These are phyloP conservation scores for Liodrosophila aerea DNA, from an alignment of 2,888 invertebrate species.

Conservation along the genomic window DNA sequence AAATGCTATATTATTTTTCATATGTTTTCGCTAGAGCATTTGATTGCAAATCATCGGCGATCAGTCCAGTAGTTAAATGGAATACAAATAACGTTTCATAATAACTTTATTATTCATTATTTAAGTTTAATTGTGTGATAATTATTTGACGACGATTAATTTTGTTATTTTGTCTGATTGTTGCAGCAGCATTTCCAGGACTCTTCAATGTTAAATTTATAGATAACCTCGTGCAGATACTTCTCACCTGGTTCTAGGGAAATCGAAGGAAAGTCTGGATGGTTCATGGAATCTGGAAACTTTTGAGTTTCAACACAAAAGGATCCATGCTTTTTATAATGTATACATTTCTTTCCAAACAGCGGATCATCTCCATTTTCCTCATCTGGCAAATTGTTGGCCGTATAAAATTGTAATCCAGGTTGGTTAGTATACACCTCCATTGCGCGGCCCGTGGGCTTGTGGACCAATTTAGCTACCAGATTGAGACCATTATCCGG, in stretches of 20 bases:
- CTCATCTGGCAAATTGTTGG: conserved; percentile 88
- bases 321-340: conserved; percentile 89
- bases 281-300: conserved; percentile 94
- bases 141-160: conserved; percentile 18
- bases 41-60: too few relatives aligned
- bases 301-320: conserved; percentile 96
- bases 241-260: conserved; percentile 87
- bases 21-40: too few relatives aligned
- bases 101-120: too few relatives aligned
- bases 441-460: conserved; percentile 87
- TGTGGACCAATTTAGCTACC: conserved; percentile 83
- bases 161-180: conserved; percentile 31
- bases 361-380: conserved; percentile 83
- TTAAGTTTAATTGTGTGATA: too few relatives aligned
- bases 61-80: too few relatives aligned
- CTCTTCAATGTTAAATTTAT: conserved; percentile 58
- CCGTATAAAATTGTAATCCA: conserved; percentile 95
- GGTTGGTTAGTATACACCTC: conserved; percentile 94
- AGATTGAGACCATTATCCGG: conserved; percentile 20
- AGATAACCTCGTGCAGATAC: conserved; percentile 63
- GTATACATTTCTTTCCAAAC: conserved; percentile 87
- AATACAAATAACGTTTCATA: too few relatives aligned
- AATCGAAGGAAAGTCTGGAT: conserved; percentile 88
- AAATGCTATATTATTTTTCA: too few relatives aligned
- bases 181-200: conserved; percentile 63